Percentiles rank a stretch among this genome's conserved stretches.
Evolutionary conservation across 2,113 vertebrate species (phyloP).

Genomic region (Sinocyclocheilus rhinocerous): DNA sequence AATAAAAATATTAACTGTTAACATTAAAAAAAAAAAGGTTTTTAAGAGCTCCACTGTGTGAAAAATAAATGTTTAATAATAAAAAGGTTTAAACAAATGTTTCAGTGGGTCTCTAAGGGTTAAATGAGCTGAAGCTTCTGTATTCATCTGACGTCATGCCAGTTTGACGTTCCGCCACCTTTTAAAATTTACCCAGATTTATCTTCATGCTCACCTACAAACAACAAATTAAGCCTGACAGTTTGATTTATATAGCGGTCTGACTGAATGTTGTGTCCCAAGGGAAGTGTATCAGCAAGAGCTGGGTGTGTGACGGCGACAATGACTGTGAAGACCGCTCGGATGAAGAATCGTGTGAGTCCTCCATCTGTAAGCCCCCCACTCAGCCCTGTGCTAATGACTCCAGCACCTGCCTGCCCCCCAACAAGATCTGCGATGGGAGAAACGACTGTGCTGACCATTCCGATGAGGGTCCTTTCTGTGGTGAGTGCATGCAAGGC

Average conservation of each 20-base stretch:
- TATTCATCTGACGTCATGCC: background rate
- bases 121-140: conserved; percentile 2
- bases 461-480: conserved; percentile 93
- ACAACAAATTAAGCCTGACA: conserved; percentile 45
- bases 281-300: conserved; percentile 99
- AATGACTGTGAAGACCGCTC: conserved; percentile 98
- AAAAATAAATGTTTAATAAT: background rate
- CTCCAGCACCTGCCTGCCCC: conserved; percentile 89
- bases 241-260: conserved; percentile 43
- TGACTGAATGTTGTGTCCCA: conserved; percentile 49
- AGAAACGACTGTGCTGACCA: conserved; percentile 91
- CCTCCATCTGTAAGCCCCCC: conserved; percentile 90
- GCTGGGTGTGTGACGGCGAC: conserved; percentile 98
- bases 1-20: too few species aligned
- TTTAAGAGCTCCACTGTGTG: background rate
- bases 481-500: conserved; percentile 78
- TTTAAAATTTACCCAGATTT: conserved; percentile 17
- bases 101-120: background rate
- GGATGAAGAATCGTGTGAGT: conserved; percentile 92
- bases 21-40: too few species aligned
- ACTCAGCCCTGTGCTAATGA: conserved; percentile 95
- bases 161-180: background rate
- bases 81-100: background rate
- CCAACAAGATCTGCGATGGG: conserved; percentile 94
- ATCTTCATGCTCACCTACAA: conserved; percentile 37